Conservation (phyloP, 2,888 invertebrate species). For the Plebejus melissa region DNA sequence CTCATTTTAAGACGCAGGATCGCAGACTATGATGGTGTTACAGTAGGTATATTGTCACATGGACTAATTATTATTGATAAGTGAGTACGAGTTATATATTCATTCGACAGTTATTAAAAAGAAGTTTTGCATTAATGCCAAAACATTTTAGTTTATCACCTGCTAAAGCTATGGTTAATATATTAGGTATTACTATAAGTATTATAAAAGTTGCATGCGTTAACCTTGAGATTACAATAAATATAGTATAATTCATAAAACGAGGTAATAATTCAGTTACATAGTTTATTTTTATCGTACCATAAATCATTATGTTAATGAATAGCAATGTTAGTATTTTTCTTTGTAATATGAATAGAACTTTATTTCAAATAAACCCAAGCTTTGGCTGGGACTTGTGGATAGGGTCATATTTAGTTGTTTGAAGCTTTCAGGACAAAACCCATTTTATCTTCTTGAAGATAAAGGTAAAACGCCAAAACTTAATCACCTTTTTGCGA, state of each 20-base stretch:
- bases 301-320: constrained; percentile 6
- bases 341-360: neutral
- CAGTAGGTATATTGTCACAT: neutral
- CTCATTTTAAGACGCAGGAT: neutral
- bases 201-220: neutral
- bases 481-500: neutral
- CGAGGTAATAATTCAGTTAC: neutral
- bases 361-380: neutral
- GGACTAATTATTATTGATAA: neutral
- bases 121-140: neutral
- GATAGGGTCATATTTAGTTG: no score
- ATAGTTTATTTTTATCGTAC: neutral
- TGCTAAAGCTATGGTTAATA: neutral
- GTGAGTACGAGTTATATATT: neutral
- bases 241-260: neutral
- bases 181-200: no score
- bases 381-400: no score
- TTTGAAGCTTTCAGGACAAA: no score
- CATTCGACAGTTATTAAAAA: no score
- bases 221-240: neutral
- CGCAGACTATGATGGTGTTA: neutral
- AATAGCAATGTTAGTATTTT: constrained; percentile 3
- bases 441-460: no score
- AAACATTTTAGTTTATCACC: neutral
- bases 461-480: no score